Base-by-base conservation (phyloP, 2,888 invertebrate species). In the Cremastinae sp. region DNA sequence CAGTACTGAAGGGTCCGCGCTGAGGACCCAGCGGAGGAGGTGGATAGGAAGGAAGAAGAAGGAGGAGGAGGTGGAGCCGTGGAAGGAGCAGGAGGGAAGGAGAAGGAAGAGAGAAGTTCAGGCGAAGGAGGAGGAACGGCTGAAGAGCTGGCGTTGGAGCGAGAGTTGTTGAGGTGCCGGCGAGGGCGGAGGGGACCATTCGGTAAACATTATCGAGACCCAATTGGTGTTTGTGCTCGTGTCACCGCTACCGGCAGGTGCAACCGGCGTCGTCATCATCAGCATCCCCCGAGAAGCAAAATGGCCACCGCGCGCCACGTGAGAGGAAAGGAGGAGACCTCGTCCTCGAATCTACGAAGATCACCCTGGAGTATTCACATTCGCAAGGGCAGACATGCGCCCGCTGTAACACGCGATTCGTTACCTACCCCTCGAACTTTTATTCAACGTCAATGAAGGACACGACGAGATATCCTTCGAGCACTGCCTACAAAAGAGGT, bases 361-460 rank as follows among this genome's bases (percentile, higher is more conserved):
- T 86, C 83, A 79, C 76, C 75, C 18, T 89, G 89, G 89, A 89
- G 86, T 84, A 89, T 89, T 79, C 85, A 89, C 83, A 88, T 89
- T 78, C 85, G 89, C 53, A 89, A 89, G 79, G 89, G 89, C 81
- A 89, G 89, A 86, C 86, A 88, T 84, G 51, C 39, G 12, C 3
- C 2, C 49, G 47, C 47, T 41, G 61, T 43, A 9, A 41, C 35
- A 10, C 47, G 56, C 65, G 9, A 43, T 45, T 59, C 47, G 39
- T 59, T 43, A 35, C 45, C 55, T 68, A 68, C 28, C 51, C 71
- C 59, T 61, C 70, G 47, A 58, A 39, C 64, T 16, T 39, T 62
- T 62, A 37, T 51, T 66, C 74, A 61, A 41, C 12, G 22, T 64
- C 64, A 65, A 64, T 76, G 73, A 76, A 65, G 72, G 53, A 41